phyloP scores from a whole-genome alignment of 2,113 vertebrate genomes.

The Pogonocichla stellata region DNA sequence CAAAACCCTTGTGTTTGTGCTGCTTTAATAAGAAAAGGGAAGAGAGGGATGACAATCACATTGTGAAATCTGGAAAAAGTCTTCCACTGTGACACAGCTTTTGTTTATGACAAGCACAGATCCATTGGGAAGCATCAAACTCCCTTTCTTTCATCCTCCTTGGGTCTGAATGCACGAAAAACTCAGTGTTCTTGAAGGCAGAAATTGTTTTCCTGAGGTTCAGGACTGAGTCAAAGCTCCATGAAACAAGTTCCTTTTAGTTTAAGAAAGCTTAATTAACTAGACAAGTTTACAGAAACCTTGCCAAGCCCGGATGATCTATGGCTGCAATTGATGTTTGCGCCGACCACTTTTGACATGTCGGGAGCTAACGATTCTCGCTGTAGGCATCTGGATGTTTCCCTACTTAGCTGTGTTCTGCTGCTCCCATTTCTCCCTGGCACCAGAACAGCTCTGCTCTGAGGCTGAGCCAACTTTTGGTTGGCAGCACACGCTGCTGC shows the following conservation, averaged over 20 bases:
- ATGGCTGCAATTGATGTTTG: conserved; percentile 14
- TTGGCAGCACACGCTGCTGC: conserved; percentile 14
- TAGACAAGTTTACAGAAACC: background rate
- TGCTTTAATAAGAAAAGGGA: background rate
- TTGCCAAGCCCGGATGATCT: background rate
- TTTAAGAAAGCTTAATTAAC: conserved; percentile 20
- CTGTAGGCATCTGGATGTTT: conserved; percentile 22
- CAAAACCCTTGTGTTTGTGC: background rate
- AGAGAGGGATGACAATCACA: background rate
- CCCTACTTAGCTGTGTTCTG: background rate
- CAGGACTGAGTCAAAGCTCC: background rate
- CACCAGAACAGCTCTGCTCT: background rate
- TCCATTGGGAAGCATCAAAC: background rate
- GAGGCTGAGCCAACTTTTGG: background rate
- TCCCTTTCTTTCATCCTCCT: background rate
- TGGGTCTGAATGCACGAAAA: background rate
- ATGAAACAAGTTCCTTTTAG: background rate
- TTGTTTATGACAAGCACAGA: background rate
- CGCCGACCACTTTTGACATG: background rate
- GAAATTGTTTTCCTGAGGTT: background rate
- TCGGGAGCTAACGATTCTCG: background rate
- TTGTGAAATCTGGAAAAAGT: background rate
- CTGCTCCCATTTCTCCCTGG: conserved; percentile 40
- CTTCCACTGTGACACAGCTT: background rate
- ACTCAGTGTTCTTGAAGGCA: background rate